These are phyloP conservation scores for Symphodus melops DNA, from an alignment of 2,113 vertebrate genomes.

Conservation along the genomic window DNA sequence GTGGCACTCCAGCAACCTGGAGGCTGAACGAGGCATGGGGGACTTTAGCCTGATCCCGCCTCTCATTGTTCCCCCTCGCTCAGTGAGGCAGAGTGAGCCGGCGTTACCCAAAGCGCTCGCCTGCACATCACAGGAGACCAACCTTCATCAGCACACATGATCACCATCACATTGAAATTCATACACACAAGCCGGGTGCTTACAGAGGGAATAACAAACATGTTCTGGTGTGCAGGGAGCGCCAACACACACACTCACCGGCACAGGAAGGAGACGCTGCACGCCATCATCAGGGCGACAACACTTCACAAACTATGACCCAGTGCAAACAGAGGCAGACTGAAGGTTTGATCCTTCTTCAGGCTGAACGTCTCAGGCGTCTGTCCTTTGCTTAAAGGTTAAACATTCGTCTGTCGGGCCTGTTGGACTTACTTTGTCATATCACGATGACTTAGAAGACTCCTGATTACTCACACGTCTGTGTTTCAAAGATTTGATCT, in stretches of 20 bases:
- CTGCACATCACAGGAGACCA: constrained; percentile 22
- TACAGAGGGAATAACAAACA: constrained; percentile 27
- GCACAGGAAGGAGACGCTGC: not conserved
- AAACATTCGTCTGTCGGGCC: no score
- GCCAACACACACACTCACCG: not conserved
- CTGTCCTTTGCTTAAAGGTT: no score
- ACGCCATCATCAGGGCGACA: no score
- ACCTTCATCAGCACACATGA: constrained; percentile 50
- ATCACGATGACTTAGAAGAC: no score
- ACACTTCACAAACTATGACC: no score
- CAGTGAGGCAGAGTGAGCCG: constrained; percentile 16
- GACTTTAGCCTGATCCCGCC: constrained; percentile 40
- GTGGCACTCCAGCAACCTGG: constrained; percentile 58
- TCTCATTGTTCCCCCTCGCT: constrained; percentile 45
- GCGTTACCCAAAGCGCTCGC: constrained; percentile 29
- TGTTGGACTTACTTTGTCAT: no score
- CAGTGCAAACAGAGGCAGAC: no score
- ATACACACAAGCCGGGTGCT: constrained; percentile 37
- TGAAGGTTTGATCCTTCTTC: no score
- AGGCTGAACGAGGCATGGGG: constrained; percentile 58
- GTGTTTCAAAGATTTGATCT: no score
- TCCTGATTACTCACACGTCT: no score
- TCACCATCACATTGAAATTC: constrained; percentile 55
- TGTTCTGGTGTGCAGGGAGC: constrained; percentile 15
- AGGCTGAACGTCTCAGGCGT: no score